A percentile compares a stretch with the other conserved stretches of the same genome.
Evolutionary conservation across 2,113 vertebrate genomes (phyloP).

Genomic region (Setophaga petechia): DNA sequence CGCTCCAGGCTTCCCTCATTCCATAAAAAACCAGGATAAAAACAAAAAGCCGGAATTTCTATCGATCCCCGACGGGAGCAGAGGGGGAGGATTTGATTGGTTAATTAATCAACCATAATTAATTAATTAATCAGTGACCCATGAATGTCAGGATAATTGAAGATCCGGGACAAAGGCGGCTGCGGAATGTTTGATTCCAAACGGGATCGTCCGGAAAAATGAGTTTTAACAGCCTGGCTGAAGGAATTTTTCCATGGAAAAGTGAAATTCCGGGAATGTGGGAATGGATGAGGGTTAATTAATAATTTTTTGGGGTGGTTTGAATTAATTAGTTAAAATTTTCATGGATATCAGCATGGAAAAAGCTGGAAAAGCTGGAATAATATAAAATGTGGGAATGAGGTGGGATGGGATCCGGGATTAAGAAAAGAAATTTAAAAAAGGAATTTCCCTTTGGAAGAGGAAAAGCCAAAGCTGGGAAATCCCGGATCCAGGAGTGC

Average conservation of each 20-base stretch:
- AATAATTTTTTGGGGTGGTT: not conserved
- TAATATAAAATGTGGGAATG: not conserved
- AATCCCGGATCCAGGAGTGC: not conserved
- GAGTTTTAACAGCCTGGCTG: not conserved
- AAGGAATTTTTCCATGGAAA: not conserved
- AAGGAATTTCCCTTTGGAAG: not conserved
- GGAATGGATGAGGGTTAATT: too few species aligned
- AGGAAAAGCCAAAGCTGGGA: not conserved
- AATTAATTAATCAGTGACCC: not conserved
- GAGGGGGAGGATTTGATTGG: not conserved
- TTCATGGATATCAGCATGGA: not conserved
- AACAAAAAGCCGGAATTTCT: not conserved
- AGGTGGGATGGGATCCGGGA: not conserved
- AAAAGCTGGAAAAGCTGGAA: fast-evolving
- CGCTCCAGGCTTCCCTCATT: not conserved
- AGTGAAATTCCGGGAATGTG: not conserved
- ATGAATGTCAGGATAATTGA: not conserved
- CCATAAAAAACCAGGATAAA: not conserved
- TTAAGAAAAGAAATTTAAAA: not conserved
- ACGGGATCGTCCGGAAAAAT: fast-evolving
- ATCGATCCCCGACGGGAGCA: not conserved
- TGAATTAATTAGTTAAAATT: not conserved
- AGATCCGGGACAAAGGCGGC: not conserved
- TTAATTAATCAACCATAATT: not conserved
- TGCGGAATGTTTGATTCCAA: not conserved